A percentile compares a stretch with the other conserved stretches of the same genome.
These are phyloP conservation scores for Lissocephala sabroskyi DNA, from an alignment of 2,888 invertebrate species.

Conservation along the genomic window DNA sequence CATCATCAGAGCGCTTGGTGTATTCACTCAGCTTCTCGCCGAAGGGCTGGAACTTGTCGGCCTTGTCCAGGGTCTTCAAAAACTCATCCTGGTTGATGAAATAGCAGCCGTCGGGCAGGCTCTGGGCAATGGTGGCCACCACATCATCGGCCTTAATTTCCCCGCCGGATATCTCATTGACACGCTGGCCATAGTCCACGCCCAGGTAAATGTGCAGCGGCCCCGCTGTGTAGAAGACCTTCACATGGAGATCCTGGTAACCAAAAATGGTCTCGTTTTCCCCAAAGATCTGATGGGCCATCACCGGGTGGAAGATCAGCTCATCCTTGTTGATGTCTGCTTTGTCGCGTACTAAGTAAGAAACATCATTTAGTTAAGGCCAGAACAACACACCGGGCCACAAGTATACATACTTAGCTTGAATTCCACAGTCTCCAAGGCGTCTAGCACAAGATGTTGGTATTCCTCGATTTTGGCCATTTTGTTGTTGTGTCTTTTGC, in stretches of 20 bases:
- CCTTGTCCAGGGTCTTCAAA: constrained; percentile 79
- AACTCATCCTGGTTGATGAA: constrained; percentile 83
- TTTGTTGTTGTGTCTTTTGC: constrained; percentile 15
- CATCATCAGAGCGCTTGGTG: constrained; percentile 65
- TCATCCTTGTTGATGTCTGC: constrained; percentile 80
- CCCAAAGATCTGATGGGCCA: constrained; percentile 96
- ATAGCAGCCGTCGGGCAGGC: constrained; percentile 80
- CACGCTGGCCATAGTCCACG: constrained; percentile 80
- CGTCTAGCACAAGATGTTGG: constrained; percentile 67
- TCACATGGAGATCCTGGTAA: constrained; percentile 86
- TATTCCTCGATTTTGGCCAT: constrained; percentile 67
- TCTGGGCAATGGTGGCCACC: constrained; percentile 78
- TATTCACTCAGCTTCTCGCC: constrained; percentile 81
- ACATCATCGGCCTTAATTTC: constrained; percentile 83
- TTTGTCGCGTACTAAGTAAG: constrained; percentile 75
- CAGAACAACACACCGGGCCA: too few species aligned
- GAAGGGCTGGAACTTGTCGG: constrained; percentile 83
- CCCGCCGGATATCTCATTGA: constrained; percentile 74
- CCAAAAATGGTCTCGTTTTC: constrained; percentile 95
- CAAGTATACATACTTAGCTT: constrained; percentile 68
- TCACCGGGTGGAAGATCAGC: constrained; percentile 82
- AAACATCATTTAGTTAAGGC: too few species aligned
- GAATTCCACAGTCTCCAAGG: constrained; percentile 69
- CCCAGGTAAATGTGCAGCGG: constrained; percentile 85
- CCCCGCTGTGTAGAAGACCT: constrained; percentile 86